Evolutionary conservation across 2,113 vertebrate genomes (phyloP), one percentile per base, ranked within the genome.

Genomic region (Hymenochirus boettgeri): DNA sequence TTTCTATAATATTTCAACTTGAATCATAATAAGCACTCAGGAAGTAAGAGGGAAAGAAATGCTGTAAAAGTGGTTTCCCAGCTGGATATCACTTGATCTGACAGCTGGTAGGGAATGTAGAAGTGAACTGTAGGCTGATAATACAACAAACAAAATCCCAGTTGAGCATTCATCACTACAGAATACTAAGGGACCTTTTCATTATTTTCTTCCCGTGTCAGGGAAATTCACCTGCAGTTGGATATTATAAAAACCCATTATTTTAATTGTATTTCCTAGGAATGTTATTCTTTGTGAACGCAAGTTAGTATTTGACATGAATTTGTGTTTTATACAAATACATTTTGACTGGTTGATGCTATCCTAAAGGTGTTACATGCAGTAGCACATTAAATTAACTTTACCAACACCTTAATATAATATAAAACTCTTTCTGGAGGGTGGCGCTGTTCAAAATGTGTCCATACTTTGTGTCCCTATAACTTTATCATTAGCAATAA

Each of bases 1-100:
- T 80, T 80, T 81, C 74, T 71, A 39, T 73, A 80, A 76, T 70
- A 50, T 79, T 81, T 83, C 70, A 71, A 74, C 69, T 77, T 74
- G 53, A 72, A 62, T 57, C 72, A 66, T 64, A 79, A 76, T 79
- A 77, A 71, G 52, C 73, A 73, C 61, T 69, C 70, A 70, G 69
- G 51, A 67, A 71, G 29, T 69, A 29, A 54, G 27, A 51, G 54
- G 50, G 70, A 27, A 52, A 64, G 56, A 73, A 69, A 74, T 62
- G 53, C 57, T 71, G 19, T 61, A 65, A 57, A 73, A 72, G 74
- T 61, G 47, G 52, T 72, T 54, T 62, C 79, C 72, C 72, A 76
- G 74, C 71, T 72, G 74, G 52, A 65, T 69, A 79, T 74, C 62
- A 56, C n/a, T 72, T 70, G 53, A 66, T 70, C 48, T 0, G 12